Evolutionary conservation across 2,113 vertebrate genomes (phyloP), one percentile per base, ranked within the genome.

Genomic region (Lasiurus borealis): DNA sequence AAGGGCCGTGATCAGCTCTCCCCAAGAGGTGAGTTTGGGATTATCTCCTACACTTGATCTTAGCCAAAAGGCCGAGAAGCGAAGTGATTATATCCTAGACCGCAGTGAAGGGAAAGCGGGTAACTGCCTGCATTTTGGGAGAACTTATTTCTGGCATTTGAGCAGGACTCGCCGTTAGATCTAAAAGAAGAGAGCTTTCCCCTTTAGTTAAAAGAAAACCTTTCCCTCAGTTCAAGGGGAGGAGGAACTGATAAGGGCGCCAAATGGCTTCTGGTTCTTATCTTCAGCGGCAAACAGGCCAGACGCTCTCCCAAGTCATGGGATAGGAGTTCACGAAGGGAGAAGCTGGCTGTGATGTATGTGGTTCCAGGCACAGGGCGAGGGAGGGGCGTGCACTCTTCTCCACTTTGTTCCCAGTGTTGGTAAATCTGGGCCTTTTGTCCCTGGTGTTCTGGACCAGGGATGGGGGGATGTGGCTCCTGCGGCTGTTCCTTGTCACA

Each of bases 211-310:
- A 40, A 71, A 89, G 71, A 64, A 88, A 95, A 85, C 62, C 85
- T 97, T 91, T 83, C 44, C 80, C 84, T 96, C 21, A 19, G 19
- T 89, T 91, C 66, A 40, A 40, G n/a, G 57, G 92, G 54, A 75
- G 68, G 90, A 85, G 77, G 75, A 54, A 15, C 73, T 50, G 95
- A 90, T 85, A 92, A 82, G 54, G 66, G 50, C 54, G 59, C 36
- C 48, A n/a, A 7, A 12, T 52, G 81, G 62, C 68, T 71, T 46
- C 64, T 72, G 40, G 48, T 40, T 84, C 91, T 88, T 94, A 91
- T 96, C 96, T 96, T 46, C 12, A 85, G 31, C 2, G 57, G 62
- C 95, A 90, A 85, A 90, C 21, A 77, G 46, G 23, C 59, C n/a
- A 31, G 48, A 19, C 31, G 68, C 72, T 48, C 66, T 52, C 57